Evolutionary conservation across 2,797 vertebrate species (phyloP).

Genomic region (Helicolenus hilgendorfi): DNA sequence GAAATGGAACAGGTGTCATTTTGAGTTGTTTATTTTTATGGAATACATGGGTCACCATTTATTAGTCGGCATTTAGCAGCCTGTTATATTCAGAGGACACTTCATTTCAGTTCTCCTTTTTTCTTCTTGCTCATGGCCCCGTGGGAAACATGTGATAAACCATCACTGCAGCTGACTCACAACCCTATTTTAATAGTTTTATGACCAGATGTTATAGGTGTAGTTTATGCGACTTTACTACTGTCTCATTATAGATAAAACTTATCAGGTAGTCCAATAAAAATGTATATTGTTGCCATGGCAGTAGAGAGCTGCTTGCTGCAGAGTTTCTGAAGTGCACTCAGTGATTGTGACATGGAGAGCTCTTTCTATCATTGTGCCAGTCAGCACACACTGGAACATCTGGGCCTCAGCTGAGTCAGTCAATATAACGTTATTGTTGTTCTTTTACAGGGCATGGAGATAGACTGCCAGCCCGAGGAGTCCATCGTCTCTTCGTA

Average conservation of each 20-base stretch:
- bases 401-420: background rate
- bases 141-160: background rate
- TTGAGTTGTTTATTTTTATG: background rate
- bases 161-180: background rate
- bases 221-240: background rate
- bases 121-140: background rate
- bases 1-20: background rate
- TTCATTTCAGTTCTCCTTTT: slow-evolving; percentile 45
- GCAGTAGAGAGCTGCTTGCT: background rate
- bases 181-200: background rate
- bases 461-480: slow-evolving; percentile 93
- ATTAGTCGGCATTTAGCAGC: background rate
- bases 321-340: background rate
- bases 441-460: slow-evolving; percentile 88
- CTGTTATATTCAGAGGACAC: background rate
- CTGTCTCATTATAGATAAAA: background rate
- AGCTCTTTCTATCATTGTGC: background rate
- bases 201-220: background rate
- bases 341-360: background rate
- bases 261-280: background rate
- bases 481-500: slow-evolving; percentile 86
- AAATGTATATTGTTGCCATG: background rate
- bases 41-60: background rate
- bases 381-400: background rate
- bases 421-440: background rate